Base-by-base conservation (phyloP, 2,797 vertebrate genomes). In the Myiotriccus ornatus region DNA sequence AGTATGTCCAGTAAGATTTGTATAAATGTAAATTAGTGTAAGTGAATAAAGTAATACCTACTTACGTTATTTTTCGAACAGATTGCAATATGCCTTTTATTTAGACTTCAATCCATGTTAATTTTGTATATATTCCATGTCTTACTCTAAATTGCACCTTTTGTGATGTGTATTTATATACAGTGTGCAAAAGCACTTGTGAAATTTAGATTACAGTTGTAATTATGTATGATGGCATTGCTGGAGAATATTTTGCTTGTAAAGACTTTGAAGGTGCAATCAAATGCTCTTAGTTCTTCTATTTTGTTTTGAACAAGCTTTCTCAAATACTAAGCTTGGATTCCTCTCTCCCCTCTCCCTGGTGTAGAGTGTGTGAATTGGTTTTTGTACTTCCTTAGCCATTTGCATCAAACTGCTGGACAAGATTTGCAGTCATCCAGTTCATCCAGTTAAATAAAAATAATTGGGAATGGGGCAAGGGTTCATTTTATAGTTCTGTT, bases 161-260 rank as follows among this genome's bases (percentile, higher is more conserved):
- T 98, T 98, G 97, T 98, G 97, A 98, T 98, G 97, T 98, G 98
- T 98, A 98, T 98, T 98, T 98, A 98, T 98, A 98, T 98, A 98
- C 95, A 93, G 97, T 97, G 97, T 98, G 98, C 95, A 98, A 97
- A 97, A 97, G 97, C 97, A 97, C 97, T 96, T 97, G 97, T 98
- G 98, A 97, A 97, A 97, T 97, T 98, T 97, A 97, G 97, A 97
- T 97, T 94, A 97, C 95, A 96, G 91, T 97, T 98, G 97, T 98
- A 98, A 98, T 98, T 98, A 98, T 98, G 98, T 98, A 98, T 97
- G 97, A 98, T 97, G 96, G 94, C 94, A 97, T 97, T 92, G 96
- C 93, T 97, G 97, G 97, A 97, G 94, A 97, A 96, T 97, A 97
- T 97, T 97, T 98, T 97, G 97, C 97, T 97, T 98, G 97, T 98